Base-by-base conservation (phyloP, 2,113 vertebrate species). In the Hippocampus abdominalis region DNA sequence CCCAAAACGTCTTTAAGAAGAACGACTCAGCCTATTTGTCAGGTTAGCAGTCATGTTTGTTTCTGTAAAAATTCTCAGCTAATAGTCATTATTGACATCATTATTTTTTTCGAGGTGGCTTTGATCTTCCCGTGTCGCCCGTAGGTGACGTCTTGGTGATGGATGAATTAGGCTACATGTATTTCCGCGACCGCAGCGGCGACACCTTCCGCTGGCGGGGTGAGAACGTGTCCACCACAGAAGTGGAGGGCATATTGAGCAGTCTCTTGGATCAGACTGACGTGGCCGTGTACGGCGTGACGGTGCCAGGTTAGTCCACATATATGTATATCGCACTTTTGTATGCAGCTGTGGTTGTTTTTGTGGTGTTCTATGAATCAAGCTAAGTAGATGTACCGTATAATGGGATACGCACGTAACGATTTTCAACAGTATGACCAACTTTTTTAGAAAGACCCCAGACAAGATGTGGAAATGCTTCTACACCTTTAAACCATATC, bases 141-240 rank as follows among this genome's bases (percentile, higher is more conserved):
- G 8, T 61, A 96, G 95, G 95, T 11, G 95, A 97, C 0, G 94
- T 96, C 46, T 79, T 97, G 73, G 94, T 96, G 80, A 97, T 97
- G 95, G 95, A 96, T 2, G 95, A 96, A 0, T 84, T 97, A 16
- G 95, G 95, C 23, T 96, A 96, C 87, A 95, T 96, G 95, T 97
- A 95, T 78, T 97, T 97, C 84, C 90, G 84, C 9, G 95, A 97
- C 62, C 93, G 95, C 0, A 89, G 94, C 0, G 95, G 95, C 6
- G 95, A 96, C 87, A 96, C 95, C 0, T 97, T 95, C 84, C 95
- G 95, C 42, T 97, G 95, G 95, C 90, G 92, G 3, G 95, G 95
- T 9, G 95, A 97, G 87, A 97, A 97, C 1, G 94, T 97, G 49
- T 96, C 95, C 3, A 95, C 95, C 71, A 95, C 93, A 0, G 95